A percentile compares a stretch with the other conserved stretches of the same genome.
Conservation (phyloP, 1,140 invertebrate species). For the Sitodiplosis mosellana region DNA sequence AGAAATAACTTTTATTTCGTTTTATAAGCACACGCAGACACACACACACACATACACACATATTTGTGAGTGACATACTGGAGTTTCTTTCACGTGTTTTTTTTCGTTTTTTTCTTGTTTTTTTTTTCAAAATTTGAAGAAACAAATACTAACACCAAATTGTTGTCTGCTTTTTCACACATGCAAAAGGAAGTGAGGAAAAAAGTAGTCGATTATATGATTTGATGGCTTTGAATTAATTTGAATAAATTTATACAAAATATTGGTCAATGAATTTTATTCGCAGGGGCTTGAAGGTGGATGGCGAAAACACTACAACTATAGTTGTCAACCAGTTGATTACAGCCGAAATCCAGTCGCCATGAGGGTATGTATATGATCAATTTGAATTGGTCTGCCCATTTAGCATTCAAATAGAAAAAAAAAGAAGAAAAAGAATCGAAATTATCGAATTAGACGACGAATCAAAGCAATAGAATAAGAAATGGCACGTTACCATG, state of each 20-base stretch:
- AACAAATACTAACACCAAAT: too few relatives aligned
- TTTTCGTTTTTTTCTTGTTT: too few relatives aligned
- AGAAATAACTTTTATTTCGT: too few relatives aligned
- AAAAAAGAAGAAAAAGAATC: not conserved
- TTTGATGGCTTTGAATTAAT: not conserved
- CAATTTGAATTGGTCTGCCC: not conserved
- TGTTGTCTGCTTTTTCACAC: too few relatives aligned
- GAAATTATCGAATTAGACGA: too few relatives aligned
- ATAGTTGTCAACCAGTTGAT: slow-evolving; percentile 65
- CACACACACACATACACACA: too few relatives aligned
- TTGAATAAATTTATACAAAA: not conserved
- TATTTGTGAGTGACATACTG: too few relatives aligned
- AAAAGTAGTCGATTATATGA: not conserved
- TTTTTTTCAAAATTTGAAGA: too few relatives aligned
- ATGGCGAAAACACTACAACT: slow-evolving; percentile 56
- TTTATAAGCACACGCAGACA: too few relatives aligned
- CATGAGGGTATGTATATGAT: slow-evolving; percentile 41
- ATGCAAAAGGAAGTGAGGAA: too few relatives aligned
- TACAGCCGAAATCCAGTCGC: slow-evolving; percentile 54
- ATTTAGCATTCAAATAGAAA: not conserved
- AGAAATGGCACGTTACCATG: not conserved
- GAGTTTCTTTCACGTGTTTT: too few relatives aligned
- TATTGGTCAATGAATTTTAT: not conserved
- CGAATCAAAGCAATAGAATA: not conserved
- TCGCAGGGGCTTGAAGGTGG: slow-evolving; percentile 34